Conservation (phyloP, 1,140 invertebrate genomes). For the Bathynomus jamesi region DNA sequence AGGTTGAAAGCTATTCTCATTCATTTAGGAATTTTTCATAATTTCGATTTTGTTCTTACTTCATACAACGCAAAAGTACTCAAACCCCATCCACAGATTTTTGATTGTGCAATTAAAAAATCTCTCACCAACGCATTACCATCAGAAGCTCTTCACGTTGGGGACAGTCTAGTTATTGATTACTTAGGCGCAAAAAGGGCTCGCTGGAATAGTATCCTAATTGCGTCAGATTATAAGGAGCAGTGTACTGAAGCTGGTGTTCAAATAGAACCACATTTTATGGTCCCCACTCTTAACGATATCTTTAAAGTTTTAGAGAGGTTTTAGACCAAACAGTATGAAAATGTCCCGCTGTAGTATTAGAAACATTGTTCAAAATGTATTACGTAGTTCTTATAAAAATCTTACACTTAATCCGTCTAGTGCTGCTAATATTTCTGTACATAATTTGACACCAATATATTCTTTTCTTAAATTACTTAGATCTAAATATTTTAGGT, state of each 20-base stretch:
- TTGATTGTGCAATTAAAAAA: background rate
- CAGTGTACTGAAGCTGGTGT: background rate
- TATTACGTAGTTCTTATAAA: too few species aligned
- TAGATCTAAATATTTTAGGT: too few species aligned
- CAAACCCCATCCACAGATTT: background rate
- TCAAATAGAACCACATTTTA: background rate
- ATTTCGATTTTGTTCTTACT: background rate
- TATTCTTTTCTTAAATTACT: too few species aligned
- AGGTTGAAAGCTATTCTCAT: background rate
- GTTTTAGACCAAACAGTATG: too few species aligned
- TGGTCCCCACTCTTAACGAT: background rate
- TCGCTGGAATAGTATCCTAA: background rate
- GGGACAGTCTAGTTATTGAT: background rate
- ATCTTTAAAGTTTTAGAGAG: too few species aligned
- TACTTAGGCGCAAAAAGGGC: background rate
- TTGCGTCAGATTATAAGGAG: background rate
- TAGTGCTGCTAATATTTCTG: too few species aligned
- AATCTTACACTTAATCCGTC: too few species aligned
- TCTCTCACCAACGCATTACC: background rate
- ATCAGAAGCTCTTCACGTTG: background rate
- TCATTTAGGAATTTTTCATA: background rate
- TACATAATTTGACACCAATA: too few species aligned
- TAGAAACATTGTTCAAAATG: too few species aligned
- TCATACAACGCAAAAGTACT: background rate
- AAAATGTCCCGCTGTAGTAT: too few species aligned